Percentiles rank a stretch among this genome's conserved stretches.
Evolutionary conservation across 2,888 invertebrate species (phyloP).

Genomic region (Acanthopleura granulata): DNA sequence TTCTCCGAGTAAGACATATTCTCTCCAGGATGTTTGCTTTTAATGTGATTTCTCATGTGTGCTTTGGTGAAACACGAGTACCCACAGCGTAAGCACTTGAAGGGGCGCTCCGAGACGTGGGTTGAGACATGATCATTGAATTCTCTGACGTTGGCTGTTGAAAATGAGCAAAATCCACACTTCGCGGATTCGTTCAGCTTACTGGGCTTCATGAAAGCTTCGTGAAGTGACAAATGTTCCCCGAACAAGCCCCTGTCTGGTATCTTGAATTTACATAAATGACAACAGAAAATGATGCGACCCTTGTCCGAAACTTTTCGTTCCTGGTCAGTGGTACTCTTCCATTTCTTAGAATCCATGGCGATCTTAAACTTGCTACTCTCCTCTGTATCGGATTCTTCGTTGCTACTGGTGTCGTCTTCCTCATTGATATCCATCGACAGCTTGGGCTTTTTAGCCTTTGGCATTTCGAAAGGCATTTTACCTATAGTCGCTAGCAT

Average conservation of each 20-base stretch:
- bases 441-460: no score
- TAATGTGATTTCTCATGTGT: slow-evolving; percentile 32
- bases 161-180: slow-evolving; percentile 49
- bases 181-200: slow-evolving; percentile 16
- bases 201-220: background rate
- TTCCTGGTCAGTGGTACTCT: no score
- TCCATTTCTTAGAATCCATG: no score
- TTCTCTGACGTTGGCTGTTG: slow-evolving; percentile 39
- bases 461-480: no score
- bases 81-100: slow-evolving; percentile 47
- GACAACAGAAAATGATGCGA: background rate
- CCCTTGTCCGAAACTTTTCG: background rate
- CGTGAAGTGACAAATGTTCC: background rate
- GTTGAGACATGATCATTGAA: slow-evolving; percentile 42
- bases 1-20: slow-evolving; percentile 18
- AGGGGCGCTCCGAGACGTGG: slow-evolving; percentile 42
- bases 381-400: no score
- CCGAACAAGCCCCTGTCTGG: no score
- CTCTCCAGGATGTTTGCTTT: slow-evolving; percentile 29
- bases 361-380: no score
- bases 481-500: no score
- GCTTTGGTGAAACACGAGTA: slow-evolving; percentile 31
- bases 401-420: no score
- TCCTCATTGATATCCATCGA: no score
- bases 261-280: background rate